Evolutionary conservation across 2,797 vertebrate genomes (phyloP).

Genomic region (Dendrocincla fuliginosa): DNA sequence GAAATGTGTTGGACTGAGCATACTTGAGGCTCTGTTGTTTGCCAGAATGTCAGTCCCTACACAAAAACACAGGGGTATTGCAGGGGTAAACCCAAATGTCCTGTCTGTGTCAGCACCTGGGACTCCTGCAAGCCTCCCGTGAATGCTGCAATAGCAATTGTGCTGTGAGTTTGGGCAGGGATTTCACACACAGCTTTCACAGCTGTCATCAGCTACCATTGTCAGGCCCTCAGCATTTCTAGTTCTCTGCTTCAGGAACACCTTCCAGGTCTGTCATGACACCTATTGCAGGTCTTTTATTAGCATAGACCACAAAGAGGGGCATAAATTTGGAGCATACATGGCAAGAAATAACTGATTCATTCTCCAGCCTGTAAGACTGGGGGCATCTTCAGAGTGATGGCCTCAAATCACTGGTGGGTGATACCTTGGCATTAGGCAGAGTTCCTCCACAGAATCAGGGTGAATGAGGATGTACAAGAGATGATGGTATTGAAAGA

Average conservation of each 20-base stretch:
- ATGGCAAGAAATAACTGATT: neutral
- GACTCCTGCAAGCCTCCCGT: neutral
- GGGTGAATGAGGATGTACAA: neutral
- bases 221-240: neutral
- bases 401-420: neutral
- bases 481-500: neutral
- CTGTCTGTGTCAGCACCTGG: neutral
- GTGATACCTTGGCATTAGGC: neutral
- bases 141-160: neutral
- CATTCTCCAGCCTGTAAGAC: neutral
- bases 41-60: neutral
- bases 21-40: neutral
- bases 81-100: neutral
- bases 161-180: accelerated
- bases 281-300: neutral
- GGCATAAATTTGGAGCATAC: neutral
- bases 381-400: neutral
- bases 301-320: neutral
- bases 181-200: neutral
- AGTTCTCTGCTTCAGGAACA: neutral
- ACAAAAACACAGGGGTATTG: neutral
- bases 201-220: neutral
- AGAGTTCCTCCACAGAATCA: neutral
- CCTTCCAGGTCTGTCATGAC: neutral
- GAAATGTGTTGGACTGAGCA: neutral